Conservation (phyloP, 2,113 vertebrate genomes). For the Cyprinodon brontotheroides region DNA sequence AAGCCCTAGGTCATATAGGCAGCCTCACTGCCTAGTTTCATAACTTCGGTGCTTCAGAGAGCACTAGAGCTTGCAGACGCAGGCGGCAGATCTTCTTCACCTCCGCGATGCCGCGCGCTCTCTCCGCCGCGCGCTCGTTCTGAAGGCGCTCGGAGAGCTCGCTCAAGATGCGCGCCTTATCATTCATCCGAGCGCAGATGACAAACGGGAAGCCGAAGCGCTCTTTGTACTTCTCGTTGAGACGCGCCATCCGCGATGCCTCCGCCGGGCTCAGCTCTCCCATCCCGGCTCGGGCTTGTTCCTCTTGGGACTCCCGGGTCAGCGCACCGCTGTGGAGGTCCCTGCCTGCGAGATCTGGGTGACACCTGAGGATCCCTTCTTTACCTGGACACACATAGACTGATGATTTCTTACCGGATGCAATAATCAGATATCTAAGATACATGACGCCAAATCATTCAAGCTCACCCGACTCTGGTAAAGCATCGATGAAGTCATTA, state of each 20-base stretch:
- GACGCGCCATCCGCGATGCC: constrained; percentile 55
- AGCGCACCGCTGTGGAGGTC: constrained; percentile 77
- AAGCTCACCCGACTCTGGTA: constrained; percentile 80
- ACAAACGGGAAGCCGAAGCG: constrained; percentile 87
- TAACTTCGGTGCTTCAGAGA: constrained; percentile 27
- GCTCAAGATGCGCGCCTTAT: constrained; percentile 62
- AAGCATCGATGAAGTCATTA: constrained; percentile 79
- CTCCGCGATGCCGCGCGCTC: constrained; percentile 76
- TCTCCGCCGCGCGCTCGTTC: constrained; percentile 67
- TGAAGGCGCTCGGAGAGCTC: constrained; percentile 73
- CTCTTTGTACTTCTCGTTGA: constrained; percentile 80
- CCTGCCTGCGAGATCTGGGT: constrained; percentile 84
- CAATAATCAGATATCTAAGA: not conserved
- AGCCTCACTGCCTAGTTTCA: not conserved
- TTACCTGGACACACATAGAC: constrained; percentile 73
- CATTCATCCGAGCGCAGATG: constrained; percentile 80
- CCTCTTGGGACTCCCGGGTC: constrained; percentile 78
- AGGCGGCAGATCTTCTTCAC: constrained; percentile 84
- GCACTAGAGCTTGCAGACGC: constrained; percentile 73
- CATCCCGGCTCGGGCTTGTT: constrained; percentile 81
- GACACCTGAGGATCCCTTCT: constrained; percentile 85
- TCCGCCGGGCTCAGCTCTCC: constrained; percentile 65
- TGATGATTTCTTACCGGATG: not conserved
- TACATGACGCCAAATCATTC: not conserved
- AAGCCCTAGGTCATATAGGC: not conserved